Conservation (phyloP, 2,888 invertebrate species). For the Drosophila birchii region DNA sequence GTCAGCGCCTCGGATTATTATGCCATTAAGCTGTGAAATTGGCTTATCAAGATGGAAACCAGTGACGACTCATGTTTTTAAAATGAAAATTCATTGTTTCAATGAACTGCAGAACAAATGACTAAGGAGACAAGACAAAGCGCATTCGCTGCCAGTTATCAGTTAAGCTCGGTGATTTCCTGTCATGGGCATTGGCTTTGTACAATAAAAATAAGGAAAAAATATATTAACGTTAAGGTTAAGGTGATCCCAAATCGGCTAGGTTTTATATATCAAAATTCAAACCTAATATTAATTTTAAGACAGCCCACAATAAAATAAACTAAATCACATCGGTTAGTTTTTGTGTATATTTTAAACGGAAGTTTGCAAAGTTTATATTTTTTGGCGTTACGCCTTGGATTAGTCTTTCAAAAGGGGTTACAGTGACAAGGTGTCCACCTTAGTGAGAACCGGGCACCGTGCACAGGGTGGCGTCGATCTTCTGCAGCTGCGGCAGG, state of each 20-base stretch:
- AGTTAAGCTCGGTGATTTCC: slow-evolving; percentile 15
- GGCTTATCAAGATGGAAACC: not conserved
- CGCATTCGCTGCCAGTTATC: slow-evolving; percentile 21
- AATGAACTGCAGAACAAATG: slow-evolving; percentile 4
- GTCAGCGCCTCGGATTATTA: slow-evolving; percentile 68
- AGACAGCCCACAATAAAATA: not conserved
- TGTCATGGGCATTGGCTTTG: slow-evolving; percentile 1
- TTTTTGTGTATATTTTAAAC: slow-evolving; percentile 32
- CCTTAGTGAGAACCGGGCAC: slow-evolving; percentile 59
- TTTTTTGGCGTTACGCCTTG: slow-evolving; percentile 18
- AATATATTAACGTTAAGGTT: not conserved
- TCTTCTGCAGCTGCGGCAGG: slow-evolving; percentile 93
- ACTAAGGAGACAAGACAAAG: not conserved
- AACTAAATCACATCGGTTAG: slow-evolving; percentile 2
- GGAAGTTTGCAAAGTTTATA: slow-evolving; percentile 33
- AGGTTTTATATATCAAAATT: not conserved
- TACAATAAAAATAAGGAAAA: slow-evolving; percentile 2
- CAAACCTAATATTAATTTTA: not conserved
- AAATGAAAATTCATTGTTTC: not conserved
- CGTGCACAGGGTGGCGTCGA: slow-evolving; percentile 95
- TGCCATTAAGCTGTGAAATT: slow-evolving; percentile 43
- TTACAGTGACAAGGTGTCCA: not conserved
- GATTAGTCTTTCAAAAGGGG: slow-evolving; percentile 32
- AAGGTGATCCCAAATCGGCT: not conserved
- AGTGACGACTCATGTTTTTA: slow-evolving; percentile 3